These are phyloP conservation scores for Channa striata DNA, from an alignment of 2,797 vertebrate genomes.

Conservation along the genomic window DNA sequence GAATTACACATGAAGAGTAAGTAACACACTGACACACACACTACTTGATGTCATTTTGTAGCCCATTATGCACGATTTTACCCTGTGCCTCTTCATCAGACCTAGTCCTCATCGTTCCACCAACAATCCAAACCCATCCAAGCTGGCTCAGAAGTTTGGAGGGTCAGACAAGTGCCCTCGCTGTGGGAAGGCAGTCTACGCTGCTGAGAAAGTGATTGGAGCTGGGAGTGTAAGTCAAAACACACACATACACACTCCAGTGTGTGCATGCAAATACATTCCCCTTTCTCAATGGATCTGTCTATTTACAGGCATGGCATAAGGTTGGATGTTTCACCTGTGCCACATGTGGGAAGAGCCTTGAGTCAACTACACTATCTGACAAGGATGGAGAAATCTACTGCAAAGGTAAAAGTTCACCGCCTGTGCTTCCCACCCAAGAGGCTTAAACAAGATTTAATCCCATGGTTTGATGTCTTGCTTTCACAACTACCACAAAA, in stretches of 20 bases:
- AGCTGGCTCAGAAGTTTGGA: conserved; percentile 90
- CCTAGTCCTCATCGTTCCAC: conserved; percentile 84
- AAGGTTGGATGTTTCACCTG: conserved; percentile 93
- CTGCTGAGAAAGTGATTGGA: conserved; percentile 94
- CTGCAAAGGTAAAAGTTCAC: conserved; percentile 79
- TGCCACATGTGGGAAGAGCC: conserved; percentile 91
- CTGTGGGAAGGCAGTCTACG: conserved; percentile 91
- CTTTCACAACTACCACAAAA: background rate
- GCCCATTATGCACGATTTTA: background rate
- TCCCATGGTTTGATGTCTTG: background rate
- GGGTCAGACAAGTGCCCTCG: conserved; percentile 91
- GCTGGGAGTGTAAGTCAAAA: conserved; percentile 89
- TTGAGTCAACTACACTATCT: conserved; percentile 95
- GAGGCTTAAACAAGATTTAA: background rate
- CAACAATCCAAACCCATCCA: conserved; percentile 89
- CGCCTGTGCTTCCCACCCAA: background rate
- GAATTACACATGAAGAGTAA: conserved; percentile 91
- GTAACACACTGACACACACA: conserved; percentile 51
- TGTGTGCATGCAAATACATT: background rate
- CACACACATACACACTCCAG: background rate
- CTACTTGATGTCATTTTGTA: background rate
- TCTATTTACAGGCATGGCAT: conserved; percentile 90
- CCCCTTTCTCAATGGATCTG: background rate
- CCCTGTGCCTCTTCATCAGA: conserved; percentile 67
- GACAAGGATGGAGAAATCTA: conserved; percentile 92